Percentiles rank a stretch among this genome's conserved stretches.
These are phyloP conservation scores for Todiramphus saurophagus DNA, from an alignment of 2,113 vertebrate genomes.

Conservation along the genomic window DNA sequence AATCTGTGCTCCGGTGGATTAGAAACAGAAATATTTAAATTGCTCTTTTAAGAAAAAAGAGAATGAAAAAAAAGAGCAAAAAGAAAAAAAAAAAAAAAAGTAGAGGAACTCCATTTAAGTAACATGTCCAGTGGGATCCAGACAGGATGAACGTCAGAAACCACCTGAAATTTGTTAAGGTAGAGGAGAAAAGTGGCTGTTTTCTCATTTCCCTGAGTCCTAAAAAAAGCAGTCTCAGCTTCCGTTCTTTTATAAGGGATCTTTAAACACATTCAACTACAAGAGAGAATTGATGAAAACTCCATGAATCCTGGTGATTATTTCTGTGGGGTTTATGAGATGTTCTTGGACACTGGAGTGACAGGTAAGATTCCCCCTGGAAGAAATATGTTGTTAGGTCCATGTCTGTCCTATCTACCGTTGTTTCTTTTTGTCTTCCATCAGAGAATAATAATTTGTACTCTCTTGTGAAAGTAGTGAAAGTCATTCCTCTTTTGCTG, in stretches of 20 bases:
- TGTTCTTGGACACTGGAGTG: not conserved
- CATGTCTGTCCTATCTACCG: not conserved
- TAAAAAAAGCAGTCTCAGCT: not conserved
- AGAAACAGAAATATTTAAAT: conserved; percentile 7
- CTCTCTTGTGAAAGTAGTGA: not conserved
- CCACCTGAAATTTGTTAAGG: not conserved
- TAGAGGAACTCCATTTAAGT: not conserved
- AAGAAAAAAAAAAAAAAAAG: not conserved
- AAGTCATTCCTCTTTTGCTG: not conserved
- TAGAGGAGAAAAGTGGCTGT: not conserved
- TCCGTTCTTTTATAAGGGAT: not conserved
- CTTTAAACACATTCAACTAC: not conserved
- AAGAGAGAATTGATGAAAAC: not conserved
- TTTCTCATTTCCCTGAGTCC: not conserved
- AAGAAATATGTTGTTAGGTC: not conserved
- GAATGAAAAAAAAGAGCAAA: not conserved
- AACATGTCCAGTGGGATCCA: not conserved
- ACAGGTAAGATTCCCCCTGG: not conserved
- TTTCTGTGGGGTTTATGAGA: not conserved
- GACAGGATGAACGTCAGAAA: not conserved
- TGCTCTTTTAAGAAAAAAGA: not conserved
- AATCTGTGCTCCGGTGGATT: not conserved
- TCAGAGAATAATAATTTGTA: not conserved
- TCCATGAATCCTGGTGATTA: not conserved
- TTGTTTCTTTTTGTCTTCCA: not conserved